Percentiles rank a stretch among this genome's conserved stretches.
Evolutionary conservation across 1,140 invertebrate species (phyloP).

Genomic region (Drosophila pectinifera): DNA sequence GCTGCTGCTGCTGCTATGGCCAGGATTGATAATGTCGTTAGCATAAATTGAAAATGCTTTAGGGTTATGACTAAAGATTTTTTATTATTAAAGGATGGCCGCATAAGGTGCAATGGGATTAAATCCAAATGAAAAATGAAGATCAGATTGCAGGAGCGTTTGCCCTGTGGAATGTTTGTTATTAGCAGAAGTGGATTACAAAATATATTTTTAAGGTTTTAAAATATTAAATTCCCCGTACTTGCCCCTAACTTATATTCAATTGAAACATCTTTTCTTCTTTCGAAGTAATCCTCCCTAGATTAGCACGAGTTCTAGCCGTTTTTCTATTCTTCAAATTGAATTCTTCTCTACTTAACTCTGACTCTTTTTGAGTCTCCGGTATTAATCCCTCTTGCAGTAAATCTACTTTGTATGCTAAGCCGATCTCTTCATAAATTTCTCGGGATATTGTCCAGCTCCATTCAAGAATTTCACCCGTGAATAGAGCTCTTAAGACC

Average conservation of each 20-base stretch:
- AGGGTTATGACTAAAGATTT: conserved; percentile 21
- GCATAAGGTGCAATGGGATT: neutral
- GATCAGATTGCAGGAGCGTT: neutral
- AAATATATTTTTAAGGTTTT: neutral
- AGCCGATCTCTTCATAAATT: conserved; percentile 49
- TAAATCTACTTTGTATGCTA: conserved; percentile 45
- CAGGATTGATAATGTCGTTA: conserved; percentile 51
- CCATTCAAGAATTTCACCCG: conserved; percentile 38
- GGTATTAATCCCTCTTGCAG: conserved; percentile 19
- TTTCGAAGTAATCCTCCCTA: neutral
- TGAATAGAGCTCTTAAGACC: conserved; percentile 40
- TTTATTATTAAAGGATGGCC: conserved; percentile 4
- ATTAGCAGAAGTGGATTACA: no score
- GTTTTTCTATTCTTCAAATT: neutral
- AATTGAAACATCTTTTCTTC: neutral
- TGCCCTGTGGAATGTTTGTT: neutral
- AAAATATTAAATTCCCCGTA: neutral
- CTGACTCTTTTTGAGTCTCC: conserved; percentile 7
- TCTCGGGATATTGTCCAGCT: conserved; percentile 30
- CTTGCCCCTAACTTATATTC: neutral
- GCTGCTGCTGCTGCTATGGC: conserved; percentile 9
- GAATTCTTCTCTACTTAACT: conserved; percentile 21
- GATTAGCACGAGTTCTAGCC: neutral
- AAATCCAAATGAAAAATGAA: neutral
- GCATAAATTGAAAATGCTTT: conserved; percentile 52